Conservation (phyloP, 2,113 vertebrate species). For the Phalacrocorax pelagicus region DNA sequence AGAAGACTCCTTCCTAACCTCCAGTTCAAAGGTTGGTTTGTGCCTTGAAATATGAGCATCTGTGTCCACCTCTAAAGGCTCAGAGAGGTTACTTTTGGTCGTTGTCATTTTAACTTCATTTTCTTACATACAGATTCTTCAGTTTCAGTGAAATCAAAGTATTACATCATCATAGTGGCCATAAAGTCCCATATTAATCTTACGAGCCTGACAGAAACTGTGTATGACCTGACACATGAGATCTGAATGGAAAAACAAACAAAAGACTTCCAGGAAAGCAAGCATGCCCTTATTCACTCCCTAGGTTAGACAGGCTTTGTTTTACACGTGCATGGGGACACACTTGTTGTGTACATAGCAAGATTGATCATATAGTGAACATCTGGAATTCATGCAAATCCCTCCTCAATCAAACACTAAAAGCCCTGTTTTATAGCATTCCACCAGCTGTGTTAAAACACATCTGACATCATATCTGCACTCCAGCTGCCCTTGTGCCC, state of each 20-base stretch:
- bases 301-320: constrained; percentile 26
- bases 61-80: not conserved
- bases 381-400: constrained; percentile 59
- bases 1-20: not conserved
- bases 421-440: constrained; percentile 7
- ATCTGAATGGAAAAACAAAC: constrained; percentile 18
- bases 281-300: not conserved
- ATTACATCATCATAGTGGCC: not conserved
- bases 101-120: not conserved
- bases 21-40: not conserved
- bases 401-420: constrained; percentile 11
- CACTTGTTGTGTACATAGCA: not conserved
- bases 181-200: not conserved
- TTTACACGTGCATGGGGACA: constrained; percentile 30
- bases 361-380: constrained; percentile 36
- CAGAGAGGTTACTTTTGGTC: not conserved
- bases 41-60: not conserved
- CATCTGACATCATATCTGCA: constrained; percentile 38
- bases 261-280: constrained; percentile 27
- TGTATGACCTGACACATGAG: not conserved
- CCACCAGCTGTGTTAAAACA: constrained; percentile 41
- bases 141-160: not conserved
- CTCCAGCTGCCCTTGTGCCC: constrained; percentile 37
- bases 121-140: not conserved
- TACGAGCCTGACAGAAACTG: not conserved